Evolutionary conservation across 1,140 invertebrate genomes (phyloP).

Genomic region (Neodiprion pinetum): DNA sequence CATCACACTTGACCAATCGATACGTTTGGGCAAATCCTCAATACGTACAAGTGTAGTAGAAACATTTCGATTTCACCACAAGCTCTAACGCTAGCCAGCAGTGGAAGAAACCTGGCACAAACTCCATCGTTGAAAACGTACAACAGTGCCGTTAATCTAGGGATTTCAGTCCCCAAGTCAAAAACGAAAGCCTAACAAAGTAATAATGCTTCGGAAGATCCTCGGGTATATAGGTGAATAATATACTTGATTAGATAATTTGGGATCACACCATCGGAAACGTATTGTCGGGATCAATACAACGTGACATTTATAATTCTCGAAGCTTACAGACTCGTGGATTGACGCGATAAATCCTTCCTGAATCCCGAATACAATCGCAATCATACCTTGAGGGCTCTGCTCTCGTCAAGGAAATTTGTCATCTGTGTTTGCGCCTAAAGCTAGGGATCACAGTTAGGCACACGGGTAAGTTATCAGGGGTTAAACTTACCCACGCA

Average conservation of each 20-base stretch:
- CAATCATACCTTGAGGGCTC: too few relatives aligned
- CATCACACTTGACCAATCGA: not conserved
- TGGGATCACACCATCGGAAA: too few relatives aligned
- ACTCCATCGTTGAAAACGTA: not conserved
- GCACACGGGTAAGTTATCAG: not conserved
- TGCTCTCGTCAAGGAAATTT: too few relatives aligned
- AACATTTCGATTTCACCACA: not conserved
- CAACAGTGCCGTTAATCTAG: not conserved
- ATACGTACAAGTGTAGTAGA: not conserved
- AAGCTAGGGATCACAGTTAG: not conserved
- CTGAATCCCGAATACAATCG: too few relatives aligned
- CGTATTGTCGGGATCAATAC: too few relatives aligned
- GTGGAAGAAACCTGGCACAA: not conserved
- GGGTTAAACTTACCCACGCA: conserved; percentile 80
- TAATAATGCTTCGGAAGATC: not conserved
- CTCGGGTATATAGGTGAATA: too few relatives aligned
- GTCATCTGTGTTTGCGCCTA: too few relatives aligned
- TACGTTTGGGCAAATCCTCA: conserved; percentile 4
- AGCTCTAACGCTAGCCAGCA: not conserved
- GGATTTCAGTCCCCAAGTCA: not conserved
- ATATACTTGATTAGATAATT: too few relatives aligned
- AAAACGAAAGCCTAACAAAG: not conserved
- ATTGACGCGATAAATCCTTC: too few relatives aligned
- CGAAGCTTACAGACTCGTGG: too few relatives aligned
- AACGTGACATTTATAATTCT: too few relatives aligned